Evolutionary conservation across 2,888 invertebrate genomes (phyloP).

Genomic region (Augiades crinisus): DNA sequence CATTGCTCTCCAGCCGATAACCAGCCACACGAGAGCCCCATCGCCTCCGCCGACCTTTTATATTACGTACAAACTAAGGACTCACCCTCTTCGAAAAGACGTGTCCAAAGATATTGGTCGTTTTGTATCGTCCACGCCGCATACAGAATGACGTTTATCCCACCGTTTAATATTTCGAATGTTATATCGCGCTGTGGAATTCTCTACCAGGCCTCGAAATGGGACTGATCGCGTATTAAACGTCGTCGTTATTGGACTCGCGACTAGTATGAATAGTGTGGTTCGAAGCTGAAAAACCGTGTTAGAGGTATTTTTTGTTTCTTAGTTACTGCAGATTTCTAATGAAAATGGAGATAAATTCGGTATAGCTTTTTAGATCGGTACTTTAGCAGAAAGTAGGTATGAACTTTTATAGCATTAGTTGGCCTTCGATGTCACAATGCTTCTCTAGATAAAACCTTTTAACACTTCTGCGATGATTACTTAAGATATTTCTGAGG

Average conservation of each 20-base stretch:
- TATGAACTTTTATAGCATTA: too few relatives aligned
- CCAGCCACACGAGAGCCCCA: constrained; percentile 46
- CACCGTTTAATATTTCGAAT: constrained; percentile 49
- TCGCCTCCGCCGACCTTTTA: constrained; percentile 36
- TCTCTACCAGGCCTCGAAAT: constrained; percentile 3
- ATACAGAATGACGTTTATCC: constrained; percentile 41
- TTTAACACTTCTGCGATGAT: too few relatives aligned
- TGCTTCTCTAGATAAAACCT: too few relatives aligned
- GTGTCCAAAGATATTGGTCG: constrained; percentile 19
- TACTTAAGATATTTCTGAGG: too few relatives aligned
- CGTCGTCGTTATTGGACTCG: constrained; percentile 2
- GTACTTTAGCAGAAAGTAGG: background rate
- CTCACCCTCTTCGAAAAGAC: constrained; percentile 4
- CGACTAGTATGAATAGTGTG: background rate
- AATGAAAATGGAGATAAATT: constrained; percentile 18
- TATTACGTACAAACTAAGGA: constrained; percentile 1
- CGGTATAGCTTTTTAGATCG: background rate
- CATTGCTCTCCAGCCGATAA: constrained; percentile 46
- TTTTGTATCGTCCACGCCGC: constrained; percentile 24
- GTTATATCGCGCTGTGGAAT: constrained; percentile 25
- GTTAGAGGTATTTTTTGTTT: background rate
- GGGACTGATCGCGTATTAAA: constrained; percentile 20
- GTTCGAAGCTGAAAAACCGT: background rate
- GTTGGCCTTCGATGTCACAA: too few relatives aligned
- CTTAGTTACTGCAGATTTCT: background rate